Evolutionary conservation across 2,888 invertebrate species (phyloP), one percentile per base, ranked within the genome.

Genomic region (Dasypogon diadema): DNA sequence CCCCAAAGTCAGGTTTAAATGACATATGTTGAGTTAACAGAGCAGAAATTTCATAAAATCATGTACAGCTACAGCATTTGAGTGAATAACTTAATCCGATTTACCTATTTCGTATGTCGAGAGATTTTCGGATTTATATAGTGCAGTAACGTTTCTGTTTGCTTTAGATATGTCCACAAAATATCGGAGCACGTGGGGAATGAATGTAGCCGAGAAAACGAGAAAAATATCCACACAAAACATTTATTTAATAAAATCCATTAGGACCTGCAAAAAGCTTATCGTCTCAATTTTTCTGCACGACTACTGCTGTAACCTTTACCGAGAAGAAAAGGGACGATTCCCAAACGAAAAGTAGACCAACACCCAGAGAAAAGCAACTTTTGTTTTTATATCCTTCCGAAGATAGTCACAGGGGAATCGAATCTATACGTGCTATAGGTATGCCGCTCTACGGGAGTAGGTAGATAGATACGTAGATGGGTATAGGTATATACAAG

Each of bases 181-280:
- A n/a, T 48, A 48, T 6, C 8, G 8, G 21, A 18, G 1, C 22
- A 18, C 8, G 21, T 54, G 18, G 54, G 8, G 54, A 6, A 54
- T 8, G 54, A 18, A 18, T 6, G 54, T 6, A 8, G 12, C 6
- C 54, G 14, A 4, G 22, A 5, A 54, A 54, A 54, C 18, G 21
- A 54, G 21, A 6, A 54, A 16, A 54, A 18, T 54, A 54, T 54
- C 68, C 18, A 46, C 70, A 70, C 70, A 70, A 70, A 70, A 54
- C 70, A 54, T 70, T 70, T 70, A 70, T 70, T 70, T 70, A 70
- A 70, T 70, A 70, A 70, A 70, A 70, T 54, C 70, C 54, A 70
- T 70, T 70, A 70, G 70, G 54, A 16, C 18, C 54, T 22, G 21
- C 70, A 54, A 70, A 56, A 54, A 70, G 70, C 70, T 70, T 54